Evolutionary conservation across 2,888 invertebrate species (phyloP).

Genomic region (Brachyopa scutellaris): DNA sequence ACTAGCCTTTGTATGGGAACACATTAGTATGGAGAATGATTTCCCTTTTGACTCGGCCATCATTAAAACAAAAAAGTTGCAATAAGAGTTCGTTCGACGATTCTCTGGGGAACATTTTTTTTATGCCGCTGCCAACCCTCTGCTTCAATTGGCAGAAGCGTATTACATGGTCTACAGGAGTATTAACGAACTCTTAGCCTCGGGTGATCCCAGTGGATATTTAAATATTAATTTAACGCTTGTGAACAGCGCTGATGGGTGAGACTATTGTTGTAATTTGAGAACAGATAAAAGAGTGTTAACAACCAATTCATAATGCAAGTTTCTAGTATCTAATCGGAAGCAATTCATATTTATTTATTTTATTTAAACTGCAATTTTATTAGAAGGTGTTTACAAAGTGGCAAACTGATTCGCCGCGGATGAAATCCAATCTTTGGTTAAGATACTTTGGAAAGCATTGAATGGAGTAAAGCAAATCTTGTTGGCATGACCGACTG

Average conservation of each 20-base stretch:
- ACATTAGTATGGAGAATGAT: conserved; percentile 58
- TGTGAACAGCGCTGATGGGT: background rate
- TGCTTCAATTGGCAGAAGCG: conserved; percentile 12
- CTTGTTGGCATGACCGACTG: too few relatives aligned
- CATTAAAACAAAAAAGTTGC: conserved; percentile 57
- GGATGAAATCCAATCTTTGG: too few relatives aligned
- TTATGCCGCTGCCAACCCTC: conserved; percentile 41
- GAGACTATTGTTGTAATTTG: conserved; percentile 2
- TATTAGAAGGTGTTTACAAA: too few relatives aligned
- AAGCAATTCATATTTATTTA: background rate
- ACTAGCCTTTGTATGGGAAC: conserved; percentile 42
- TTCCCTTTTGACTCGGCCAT: conserved; percentile 37
- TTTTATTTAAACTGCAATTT: too few relatives aligned
- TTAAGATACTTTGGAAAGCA: too few relatives aligned
- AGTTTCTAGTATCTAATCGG: background rate
- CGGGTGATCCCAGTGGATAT: conserved; percentile 38
- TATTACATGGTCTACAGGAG: conserved; percentile 53
- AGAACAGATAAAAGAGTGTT: conserved; percentile 30
- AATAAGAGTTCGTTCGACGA: conserved; percentile 19
- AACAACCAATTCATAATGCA: background rate
- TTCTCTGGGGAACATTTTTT: conserved; percentile 50
- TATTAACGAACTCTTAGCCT: conserved; percentile 51
- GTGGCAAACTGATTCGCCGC: too few relatives aligned
- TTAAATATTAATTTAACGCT: conserved; percentile 45
- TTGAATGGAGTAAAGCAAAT: too few relatives aligned